A percentile compares a stretch with the other conserved stretches of the same genome.
Conservation (phyloP, 2,113 vertebrate species). For the Callocephalon fimbriatum region DNA sequence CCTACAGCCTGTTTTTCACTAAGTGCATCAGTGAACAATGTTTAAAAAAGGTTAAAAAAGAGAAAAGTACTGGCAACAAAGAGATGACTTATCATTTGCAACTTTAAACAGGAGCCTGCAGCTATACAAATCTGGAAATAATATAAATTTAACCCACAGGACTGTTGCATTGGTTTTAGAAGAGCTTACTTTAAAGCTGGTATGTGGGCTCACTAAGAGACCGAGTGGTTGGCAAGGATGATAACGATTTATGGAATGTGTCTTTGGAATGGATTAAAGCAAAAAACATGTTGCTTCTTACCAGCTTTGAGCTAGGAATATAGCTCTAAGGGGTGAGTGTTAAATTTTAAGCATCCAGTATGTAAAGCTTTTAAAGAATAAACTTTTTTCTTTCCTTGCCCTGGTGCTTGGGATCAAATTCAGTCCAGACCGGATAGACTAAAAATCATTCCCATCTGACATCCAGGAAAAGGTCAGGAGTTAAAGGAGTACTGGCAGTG, state of each 20-base stretch:
- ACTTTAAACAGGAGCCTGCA: constrained; percentile 69
- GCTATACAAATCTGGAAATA: constrained; percentile 80
- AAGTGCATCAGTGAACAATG: constrained; percentile 43
- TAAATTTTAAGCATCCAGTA: constrained; percentile 39
- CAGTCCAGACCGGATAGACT: constrained; percentile 53
- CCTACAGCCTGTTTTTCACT: constrained; percentile 56
- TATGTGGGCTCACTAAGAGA: constrained; percentile 74
- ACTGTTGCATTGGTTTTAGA: constrained; percentile 76
- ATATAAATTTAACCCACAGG: constrained; percentile 78
- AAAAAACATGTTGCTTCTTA: constrained; percentile 76
- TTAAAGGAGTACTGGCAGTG: constrained; percentile 34
- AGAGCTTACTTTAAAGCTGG: constrained; percentile 81
- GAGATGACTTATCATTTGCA: constrained; percentile 71
- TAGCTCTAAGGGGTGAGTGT: constrained; percentile 50
- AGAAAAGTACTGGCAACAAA: constrained; percentile 52
- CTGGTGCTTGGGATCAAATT: constrained; percentile 70
- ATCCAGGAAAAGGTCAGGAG: constrained; percentile 57
- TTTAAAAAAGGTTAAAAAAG: constrained; percentile 23
- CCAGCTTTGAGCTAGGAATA: constrained; percentile 62
- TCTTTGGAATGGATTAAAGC: constrained; percentile 81
- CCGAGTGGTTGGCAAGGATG: constrained; percentile 76
- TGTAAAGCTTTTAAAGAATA: constrained; percentile 52
- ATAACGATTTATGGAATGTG: constrained; percentile 81
- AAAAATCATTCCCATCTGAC: constrained; percentile 74
- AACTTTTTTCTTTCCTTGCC: constrained; percentile 35